Evolutionary conservation across 2,888 invertebrate genomes (phyloP).

Genomic region (Anagyrus pseudococci): DNA sequence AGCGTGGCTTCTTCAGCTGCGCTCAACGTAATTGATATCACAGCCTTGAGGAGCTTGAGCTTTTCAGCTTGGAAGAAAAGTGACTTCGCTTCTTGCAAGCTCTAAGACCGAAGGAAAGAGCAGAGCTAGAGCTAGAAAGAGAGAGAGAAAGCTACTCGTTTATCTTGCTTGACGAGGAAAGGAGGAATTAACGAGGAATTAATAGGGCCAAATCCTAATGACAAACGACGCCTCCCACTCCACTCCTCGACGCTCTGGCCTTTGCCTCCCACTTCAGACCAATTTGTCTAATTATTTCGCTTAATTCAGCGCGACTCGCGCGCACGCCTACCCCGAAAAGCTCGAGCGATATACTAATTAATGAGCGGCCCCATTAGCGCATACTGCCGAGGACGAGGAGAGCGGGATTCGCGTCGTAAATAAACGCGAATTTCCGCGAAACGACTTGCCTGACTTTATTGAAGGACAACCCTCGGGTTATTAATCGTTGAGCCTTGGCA

Average conservation of each 20-base stretch:
- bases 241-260: neutral
- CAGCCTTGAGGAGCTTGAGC: no score
- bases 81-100: no score
- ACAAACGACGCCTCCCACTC: conserved; percentile 56
- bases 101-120: no score
- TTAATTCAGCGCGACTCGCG: conserved; percentile 53
- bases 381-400: conserved; percentile 44
- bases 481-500: no score
- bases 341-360: conserved; percentile 59
- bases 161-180: conserved; percentile 62
- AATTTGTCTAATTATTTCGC: conserved; percentile 63
- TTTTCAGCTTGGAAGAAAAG: no score
- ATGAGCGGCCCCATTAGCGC: conserved; percentile 54
- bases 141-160: conserved; percentile 53
- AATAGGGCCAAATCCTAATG: conserved; percentile 60
- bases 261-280: conserved; percentile 51
- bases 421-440: conserved; percentile 17
- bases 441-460: conserved; percentile 37
- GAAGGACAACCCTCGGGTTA: conserved; percentile 31
- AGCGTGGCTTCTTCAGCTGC: no score
- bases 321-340: conserved; percentile 52
- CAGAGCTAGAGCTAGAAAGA: no score
- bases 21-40: no score
- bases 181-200: conserved; percentile 63
- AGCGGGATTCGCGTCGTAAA: conserved; percentile 23